Evolutionary conservation across 2,888 invertebrate genomes (phyloP), one percentile per base, ranked within the genome.

Genomic region (Nineta flava): DNA sequence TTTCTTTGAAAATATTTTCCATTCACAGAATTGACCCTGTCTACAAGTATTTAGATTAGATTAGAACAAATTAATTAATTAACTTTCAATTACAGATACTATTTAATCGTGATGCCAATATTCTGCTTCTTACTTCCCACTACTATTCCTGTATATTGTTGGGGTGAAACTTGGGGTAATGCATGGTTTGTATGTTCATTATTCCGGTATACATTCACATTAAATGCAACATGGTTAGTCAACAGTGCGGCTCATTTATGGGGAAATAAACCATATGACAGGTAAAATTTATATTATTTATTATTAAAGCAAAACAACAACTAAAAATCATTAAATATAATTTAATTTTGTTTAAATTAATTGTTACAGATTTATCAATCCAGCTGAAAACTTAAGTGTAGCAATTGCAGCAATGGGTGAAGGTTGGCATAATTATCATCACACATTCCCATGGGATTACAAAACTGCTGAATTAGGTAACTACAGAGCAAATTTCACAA

Each of bases 371-470:
- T 63, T 60, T 67, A 81, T 88, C 60, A 81, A 79, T 60, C 86
- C 88, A 0, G 67, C 80, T 0, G 79, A 88, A 62, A 87, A 85
- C 61, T 64, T 73, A 26, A 67, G 73, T 1, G 86, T 87, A 0
- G 71, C 85, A 0, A 54, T 83, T 0, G 68, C 81, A 55, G 79
- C 83, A 0, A 65, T 83, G 48, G 86, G 85, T 1, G 85, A 86
- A 63, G 88, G 88, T 1, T 90, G 83, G 79, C 88, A 90, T 66
- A 88, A 90, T 65, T 90, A 87, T 65, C 90, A 90, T 61, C 90
- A 90, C 68, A 73, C 76, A 0, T 88, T 87, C 72, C 88, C 88
- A 6, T 85, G 84, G 79, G 87, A 88, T 61, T 88, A 88, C 72
- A 81, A 84, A 61, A 82, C 87, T 3, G 80, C 85, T 13, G 88